Percentiles rank a stretch among this genome's conserved stretches.
phyloP scores from a whole-genome alignment of 2,113 vertebrate species.

The Orientallactaga bullata region DNA sequence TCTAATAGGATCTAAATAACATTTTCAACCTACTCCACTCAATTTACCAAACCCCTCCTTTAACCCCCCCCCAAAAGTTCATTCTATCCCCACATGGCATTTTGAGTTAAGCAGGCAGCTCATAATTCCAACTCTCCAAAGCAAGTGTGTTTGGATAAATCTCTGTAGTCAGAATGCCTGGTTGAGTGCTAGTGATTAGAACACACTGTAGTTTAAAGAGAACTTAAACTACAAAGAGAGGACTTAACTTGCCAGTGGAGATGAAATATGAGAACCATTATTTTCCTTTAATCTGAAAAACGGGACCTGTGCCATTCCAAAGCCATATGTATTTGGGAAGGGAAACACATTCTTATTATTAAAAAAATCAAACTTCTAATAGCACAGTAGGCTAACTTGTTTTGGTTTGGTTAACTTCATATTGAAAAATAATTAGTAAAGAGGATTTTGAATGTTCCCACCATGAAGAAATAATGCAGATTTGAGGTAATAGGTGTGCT shows the following conservation, averaged over 20 bases:
- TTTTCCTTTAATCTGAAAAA: constrained; percentile 17
- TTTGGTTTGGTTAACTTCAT: neutral
- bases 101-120: constrained; percentile 20
- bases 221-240: neutral
- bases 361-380: constrained; percentile 17
- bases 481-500: neutral
- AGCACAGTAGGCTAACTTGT: neutral
- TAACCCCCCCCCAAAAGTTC: neutral
- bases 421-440: neutral
- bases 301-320: neutral
- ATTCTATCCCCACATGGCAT: neutral
- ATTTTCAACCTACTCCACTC: neutral
- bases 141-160: neutral
- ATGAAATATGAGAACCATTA: neutral
- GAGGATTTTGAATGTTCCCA: neutral
- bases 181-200: neutral
- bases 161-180: neutral
- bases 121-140: neutral
- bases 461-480: neutral
- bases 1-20: neutral
- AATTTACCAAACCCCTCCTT: neutral
- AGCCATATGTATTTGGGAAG: neutral
- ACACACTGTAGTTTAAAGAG: neutral
- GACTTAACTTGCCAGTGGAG: neutral
- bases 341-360: neutral